These are phyloP conservation scores for Capromys pilorides DNA, from an alignment of 2,797 vertebrate genomes.

Conservation along the genomic window DNA sequence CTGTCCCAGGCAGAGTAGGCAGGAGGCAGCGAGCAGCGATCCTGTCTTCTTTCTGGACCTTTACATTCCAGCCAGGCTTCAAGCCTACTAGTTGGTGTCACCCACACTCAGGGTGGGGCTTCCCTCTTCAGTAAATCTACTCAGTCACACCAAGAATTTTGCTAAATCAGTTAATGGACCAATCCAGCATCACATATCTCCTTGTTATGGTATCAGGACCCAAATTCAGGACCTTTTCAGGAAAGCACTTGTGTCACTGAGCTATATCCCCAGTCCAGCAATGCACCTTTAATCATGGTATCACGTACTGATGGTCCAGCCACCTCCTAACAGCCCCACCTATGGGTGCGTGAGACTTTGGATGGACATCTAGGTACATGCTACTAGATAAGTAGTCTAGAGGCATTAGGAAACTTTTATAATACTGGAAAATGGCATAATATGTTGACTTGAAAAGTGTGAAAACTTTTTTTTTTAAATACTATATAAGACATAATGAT, in stretches of 20 bases:
- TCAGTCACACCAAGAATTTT: background rate
- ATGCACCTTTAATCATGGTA: too few species aligned
- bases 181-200: background rate
- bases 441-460: background rate
- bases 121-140: background rate
- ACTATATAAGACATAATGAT: background rate
- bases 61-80: background rate
- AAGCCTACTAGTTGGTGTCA: background rate
- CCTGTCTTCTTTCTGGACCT: background rate
- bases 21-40: background rate
- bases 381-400: background rate
- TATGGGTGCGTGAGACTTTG: background rate
- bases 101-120: background rate
- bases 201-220: too few species aligned
- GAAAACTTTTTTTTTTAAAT: background rate
- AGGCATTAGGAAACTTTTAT: background rate
- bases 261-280: too few species aligned
- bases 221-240: too few species aligned
- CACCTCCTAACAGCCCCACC: background rate
- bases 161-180: background rate
- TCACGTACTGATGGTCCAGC: background rate
- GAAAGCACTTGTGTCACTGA: too few species aligned
- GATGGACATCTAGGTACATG: background rate
- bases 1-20: background rate
- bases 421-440: background rate